A percentile compares a stretch with the other conserved stretches of the same genome.
phyloP scores from a whole-genome alignment of 2,113 vertebrate genomes.

The Xiphophorus maculatus region DNA sequence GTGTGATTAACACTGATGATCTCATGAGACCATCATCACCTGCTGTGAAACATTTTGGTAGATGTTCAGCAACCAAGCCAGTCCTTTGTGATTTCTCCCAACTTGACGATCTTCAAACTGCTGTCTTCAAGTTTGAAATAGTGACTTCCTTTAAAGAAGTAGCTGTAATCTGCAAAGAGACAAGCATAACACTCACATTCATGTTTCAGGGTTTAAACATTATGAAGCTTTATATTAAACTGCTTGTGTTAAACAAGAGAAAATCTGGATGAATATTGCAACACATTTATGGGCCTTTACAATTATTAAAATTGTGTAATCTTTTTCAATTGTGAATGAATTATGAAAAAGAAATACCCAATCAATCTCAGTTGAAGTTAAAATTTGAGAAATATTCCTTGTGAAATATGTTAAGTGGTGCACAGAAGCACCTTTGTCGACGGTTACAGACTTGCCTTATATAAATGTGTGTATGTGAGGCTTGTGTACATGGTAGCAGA shows the following conservation, averaged over 20 bases:
- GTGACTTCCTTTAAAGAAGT: constrained; percentile 95
- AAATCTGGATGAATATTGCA: neutral
- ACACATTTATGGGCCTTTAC: neutral
- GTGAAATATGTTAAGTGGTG: constrained; percentile 39
- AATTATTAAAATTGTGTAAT: constrained; percentile 5
- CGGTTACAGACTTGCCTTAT: constrained; percentile 69
- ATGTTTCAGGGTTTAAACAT: neutral
- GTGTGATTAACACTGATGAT: constrained; percentile 47
- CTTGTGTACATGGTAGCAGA: constrained; percentile 43
- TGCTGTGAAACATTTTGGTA: constrained; percentile 22
- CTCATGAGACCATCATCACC: constrained; percentile 54
- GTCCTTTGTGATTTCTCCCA: constrained; percentile 93
- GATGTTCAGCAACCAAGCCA: constrained; percentile 93
- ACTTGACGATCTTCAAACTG: constrained; percentile 94
- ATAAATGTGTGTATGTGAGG: constrained; percentile 51
- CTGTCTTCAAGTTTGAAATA: constrained; percentile 96
- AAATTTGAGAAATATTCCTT: constrained; percentile 13
- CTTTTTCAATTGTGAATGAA: neutral
- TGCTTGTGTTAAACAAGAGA: neutral
- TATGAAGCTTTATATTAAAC: neutral
- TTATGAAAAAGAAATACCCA: neutral
- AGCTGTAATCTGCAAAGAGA: constrained; percentile 87
- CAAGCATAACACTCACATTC: constrained; percentile 39
- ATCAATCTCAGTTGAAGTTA: constrained; percentile 13
- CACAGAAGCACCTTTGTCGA: constrained; percentile 71